These are phyloP conservation scores for Dicyrtomina minuta DNA, from an alignment of 2,888 invertebrate species.

Conservation along the genomic window DNA sequence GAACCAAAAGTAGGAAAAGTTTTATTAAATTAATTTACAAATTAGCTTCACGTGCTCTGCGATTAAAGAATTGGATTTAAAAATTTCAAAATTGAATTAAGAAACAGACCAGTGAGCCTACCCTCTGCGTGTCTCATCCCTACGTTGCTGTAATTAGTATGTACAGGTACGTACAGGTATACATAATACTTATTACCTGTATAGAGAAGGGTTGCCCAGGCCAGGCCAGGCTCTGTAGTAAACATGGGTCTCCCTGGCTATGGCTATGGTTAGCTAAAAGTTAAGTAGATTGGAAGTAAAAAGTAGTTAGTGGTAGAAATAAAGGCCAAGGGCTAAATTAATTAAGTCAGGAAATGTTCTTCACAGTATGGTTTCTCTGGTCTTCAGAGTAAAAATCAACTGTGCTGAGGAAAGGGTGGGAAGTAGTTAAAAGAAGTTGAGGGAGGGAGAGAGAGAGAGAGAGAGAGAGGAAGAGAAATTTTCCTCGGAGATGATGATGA, in stretches of 20 bases:
- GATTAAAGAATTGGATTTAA: too few species aligned
- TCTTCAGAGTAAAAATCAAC: slow-evolving; percentile 25
- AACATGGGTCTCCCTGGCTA: neutral
- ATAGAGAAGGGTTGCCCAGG: neutral
- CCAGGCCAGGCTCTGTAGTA: too few species aligned
- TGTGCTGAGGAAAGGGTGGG: slow-evolving; percentile 29
- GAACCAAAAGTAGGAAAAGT: too few species aligned
- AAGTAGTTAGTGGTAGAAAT: slow-evolving; percentile 23
- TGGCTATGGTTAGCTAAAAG: slow-evolving; percentile 5
- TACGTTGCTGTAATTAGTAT: too few species aligned
- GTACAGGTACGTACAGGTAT: neutral
- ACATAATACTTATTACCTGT: neutral
- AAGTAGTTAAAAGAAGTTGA: slow-evolving; percentile 24
- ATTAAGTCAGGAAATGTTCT: slow-evolving; percentile 53
- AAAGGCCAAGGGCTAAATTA: slow-evolving; percentile 50
- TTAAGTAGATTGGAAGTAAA: slow-evolving; percentile 26
- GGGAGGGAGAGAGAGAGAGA: slow-evolving; percentile 19
- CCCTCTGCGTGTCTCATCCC: neutral
- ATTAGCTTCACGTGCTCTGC: too few species aligned
- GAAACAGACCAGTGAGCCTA: neutral
- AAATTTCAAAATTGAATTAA: too few species aligned
- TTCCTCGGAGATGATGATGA: neutral
- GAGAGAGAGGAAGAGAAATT: slow-evolving; percentile 13
- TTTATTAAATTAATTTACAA: too few species aligned
- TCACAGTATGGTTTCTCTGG: slow-evolving; percentile 45